These are phyloP conservation scores for Hippocampus kuda DNA, from an alignment of 2,797 vertebrate genomes.

Conservation along the genomic window DNA sequence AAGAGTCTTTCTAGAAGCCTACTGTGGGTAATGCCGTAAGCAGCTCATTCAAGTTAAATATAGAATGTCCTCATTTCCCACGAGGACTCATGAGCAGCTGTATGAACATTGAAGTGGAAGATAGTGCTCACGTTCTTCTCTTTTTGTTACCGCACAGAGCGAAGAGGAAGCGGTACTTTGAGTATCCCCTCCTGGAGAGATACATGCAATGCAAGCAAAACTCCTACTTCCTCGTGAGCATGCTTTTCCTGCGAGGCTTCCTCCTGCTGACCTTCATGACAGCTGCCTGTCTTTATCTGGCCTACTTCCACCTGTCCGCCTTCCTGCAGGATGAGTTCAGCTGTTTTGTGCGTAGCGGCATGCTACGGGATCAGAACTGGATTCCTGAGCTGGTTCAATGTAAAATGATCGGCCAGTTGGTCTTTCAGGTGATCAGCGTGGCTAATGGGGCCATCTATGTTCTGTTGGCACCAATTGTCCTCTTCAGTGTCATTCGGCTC, in stretches of 20 bases:
- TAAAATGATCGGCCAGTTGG: slow-evolving; percentile 79
- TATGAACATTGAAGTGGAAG: slow-evolving; percentile 9
- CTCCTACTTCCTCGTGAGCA: slow-evolving; percentile 78
- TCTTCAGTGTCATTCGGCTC: slow-evolving; percentile 82
- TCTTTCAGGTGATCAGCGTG: slow-evolving; percentile 87
- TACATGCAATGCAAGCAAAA: slow-evolving; percentile 88
- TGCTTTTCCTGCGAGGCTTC: slow-evolving; percentile 82
- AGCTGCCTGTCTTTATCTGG: slow-evolving; percentile 82
- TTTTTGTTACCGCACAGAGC: slow-evolving; percentile 51
- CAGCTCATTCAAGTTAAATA: background rate
- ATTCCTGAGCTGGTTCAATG: slow-evolving; percentile 78
- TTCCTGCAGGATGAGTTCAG: slow-evolving; percentile 91
- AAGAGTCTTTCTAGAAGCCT: background rate
- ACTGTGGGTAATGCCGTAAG: background rate
- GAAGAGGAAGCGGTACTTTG: slow-evolving; percentile 85
- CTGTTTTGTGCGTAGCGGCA: slow-evolving; percentile 80
- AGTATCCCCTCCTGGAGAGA: slow-evolving; percentile 89
- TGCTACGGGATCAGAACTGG: slow-evolving; percentile 70
- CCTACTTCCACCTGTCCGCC: slow-evolving; percentile 83
- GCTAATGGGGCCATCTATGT: slow-evolving; percentile 75
- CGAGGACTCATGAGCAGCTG: background rate
- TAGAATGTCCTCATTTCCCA: background rate
- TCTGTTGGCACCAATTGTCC: slow-evolving; percentile 74
- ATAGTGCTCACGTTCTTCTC: slow-evolving; percentile 11
- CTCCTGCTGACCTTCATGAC: slow-evolving; percentile 82